Base-by-base conservation (phyloP, 2,797 vertebrate genomes). In the Leptodactylus fallax region DNA sequence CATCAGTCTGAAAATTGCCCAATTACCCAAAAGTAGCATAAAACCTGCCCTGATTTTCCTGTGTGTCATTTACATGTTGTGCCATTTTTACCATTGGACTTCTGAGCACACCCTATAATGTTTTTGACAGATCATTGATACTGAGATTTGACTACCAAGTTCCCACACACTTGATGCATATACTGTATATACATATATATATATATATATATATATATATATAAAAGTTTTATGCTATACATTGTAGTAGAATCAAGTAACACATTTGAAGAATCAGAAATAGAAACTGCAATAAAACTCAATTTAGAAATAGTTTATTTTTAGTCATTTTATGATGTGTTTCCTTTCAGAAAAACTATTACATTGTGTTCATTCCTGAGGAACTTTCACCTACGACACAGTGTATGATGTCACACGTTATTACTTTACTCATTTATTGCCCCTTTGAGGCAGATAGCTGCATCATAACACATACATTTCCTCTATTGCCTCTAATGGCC, bases 401-500 rank as follows among this genome's bases (percentile, higher is more conserved):
- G 16, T 17, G 5, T 4, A 36, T 72, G 81, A 83, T 45, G 51
- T 83, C 25, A 74, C 1, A 69, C 9, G 3, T 53, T n/a, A 55
- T 82, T 19, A 36, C n/a, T 25, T 67, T 82, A 69, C 80, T 55
- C 14, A 83, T 83, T 71, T 69, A 83, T 83, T 53, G 51, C 53
- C 23, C 19, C 23, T 0, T 19, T 49, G 10, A 58, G 27, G 7
- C 58, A 58, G 5, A 12, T 10, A 36, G 25, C 51, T n/a, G 65
- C 14, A 25, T 55, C 51, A 47, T 6, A 21, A 10, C 51, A 7
- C 25, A 55, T 51, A 49, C 12, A 83, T 47, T 83, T 72, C 81
- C 81, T 36, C 49, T 71, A 27, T 55, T 53, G 11, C 67, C 56
- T 5, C 53, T 56, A 74, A 45, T 65, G 49, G 3, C 61, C 61